Conservation (phyloP, 2,888 invertebrate species). For the Salticus scenicus region DNA sequence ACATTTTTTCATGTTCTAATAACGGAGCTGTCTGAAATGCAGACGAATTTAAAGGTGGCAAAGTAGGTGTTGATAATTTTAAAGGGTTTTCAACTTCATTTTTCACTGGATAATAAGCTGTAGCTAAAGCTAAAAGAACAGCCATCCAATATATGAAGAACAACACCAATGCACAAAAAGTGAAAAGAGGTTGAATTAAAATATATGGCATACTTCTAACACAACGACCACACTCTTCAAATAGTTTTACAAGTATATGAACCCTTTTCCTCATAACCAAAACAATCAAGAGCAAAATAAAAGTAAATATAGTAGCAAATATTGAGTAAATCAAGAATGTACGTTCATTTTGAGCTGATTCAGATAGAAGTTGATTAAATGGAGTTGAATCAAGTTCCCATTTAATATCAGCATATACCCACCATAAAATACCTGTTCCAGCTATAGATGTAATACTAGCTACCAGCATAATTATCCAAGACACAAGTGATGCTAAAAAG, state of each 20-base stretch:
- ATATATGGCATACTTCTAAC: slow-evolving; percentile 88
- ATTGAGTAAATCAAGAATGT: slow-evolving; percentile 90
- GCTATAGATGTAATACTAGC: slow-evolving; percentile 84
- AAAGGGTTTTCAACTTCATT: slow-evolving; percentile 47
- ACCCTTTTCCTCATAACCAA: slow-evolving; percentile 87
- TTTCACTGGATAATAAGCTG: slow-evolving; percentile 72
- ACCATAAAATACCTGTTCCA: slow-evolving; percentile 89
- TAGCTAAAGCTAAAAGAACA: slow-evolving; percentile 85
- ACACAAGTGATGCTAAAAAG: slow-evolving; percentile 87
- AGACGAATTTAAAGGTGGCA: slow-evolving; percentile 14
- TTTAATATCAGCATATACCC: slow-evolving; percentile 87
- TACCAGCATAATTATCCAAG: slow-evolving; percentile 90
- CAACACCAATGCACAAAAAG: slow-evolving; percentile 84
- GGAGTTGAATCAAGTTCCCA: slow-evolving; percentile 80
- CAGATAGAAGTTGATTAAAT: slow-evolving; percentile 78
- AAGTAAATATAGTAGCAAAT: slow-evolving; percentile 89
- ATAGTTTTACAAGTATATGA: slow-evolving; percentile 87
- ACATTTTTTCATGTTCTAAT: slow-evolving; percentile 48
- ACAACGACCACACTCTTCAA: slow-evolving; percentile 92
- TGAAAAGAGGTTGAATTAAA: slow-evolving; percentile 83
- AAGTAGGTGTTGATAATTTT: slow-evolving; percentile 20
- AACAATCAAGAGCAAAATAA: slow-evolving; percentile 84
- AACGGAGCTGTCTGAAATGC: slow-evolving; percentile 78
- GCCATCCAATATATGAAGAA: slow-evolving; percentile 91
- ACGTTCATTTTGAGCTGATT: slow-evolving; percentile 88